Evolutionary conservation across 2,113 vertebrate genomes (phyloP).

Genomic region (Boleophthalmus pectinirostris): DNA sequence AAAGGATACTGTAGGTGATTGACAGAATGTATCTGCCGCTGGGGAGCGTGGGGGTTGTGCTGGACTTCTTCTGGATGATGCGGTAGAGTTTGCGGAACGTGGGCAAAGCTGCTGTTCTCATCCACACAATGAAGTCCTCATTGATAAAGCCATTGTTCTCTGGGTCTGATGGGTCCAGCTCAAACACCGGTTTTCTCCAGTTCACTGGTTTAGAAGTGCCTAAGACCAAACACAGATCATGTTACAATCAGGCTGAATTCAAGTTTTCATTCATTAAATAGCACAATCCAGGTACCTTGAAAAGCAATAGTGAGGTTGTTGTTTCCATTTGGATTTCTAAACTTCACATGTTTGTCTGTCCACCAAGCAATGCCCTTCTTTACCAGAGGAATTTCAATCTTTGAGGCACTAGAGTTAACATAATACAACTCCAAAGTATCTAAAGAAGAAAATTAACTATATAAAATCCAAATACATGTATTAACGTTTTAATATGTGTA

Average conservation of each 20-base stretch:
- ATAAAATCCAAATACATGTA: background rate
- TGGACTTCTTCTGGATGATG: conserved; percentile 85
- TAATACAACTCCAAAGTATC: conserved; percentile 88
- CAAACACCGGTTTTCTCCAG: conserved; percentile 87
- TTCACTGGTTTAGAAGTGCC: conserved; percentile 89
- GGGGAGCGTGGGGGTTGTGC: conserved; percentile 82
- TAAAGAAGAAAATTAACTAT: conserved; percentile 43
- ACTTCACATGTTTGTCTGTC: conserved; percentile 98
- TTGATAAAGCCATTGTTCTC: conserved; percentile 98
- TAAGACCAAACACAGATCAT: conserved; percentile 35
- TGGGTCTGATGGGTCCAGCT: conserved; percentile 76
- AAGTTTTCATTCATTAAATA: background rate
- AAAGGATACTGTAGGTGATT: conserved; percentile 98
- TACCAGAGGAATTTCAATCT: conserved; percentile 73
- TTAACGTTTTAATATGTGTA: background rate
- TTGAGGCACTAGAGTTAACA: conserved; percentile 75
- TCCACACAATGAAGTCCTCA: conserved; percentile 99
- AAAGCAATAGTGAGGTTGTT: conserved; percentile 81
- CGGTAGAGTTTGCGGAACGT: conserved; percentile 97
- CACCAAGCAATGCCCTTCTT: conserved; percentile 98
- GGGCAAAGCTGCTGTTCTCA: conserved; percentile 95
- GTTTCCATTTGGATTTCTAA: conserved; percentile 90
- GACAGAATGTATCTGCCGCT: conserved; percentile 86
- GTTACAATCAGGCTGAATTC: background rate
- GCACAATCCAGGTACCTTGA: conserved; percentile 75